Evolutionary conservation across 2,888 invertebrate species (phyloP), one percentile per base, ranked within the genome.

Genomic region (Drosophila ustulata): DNA sequence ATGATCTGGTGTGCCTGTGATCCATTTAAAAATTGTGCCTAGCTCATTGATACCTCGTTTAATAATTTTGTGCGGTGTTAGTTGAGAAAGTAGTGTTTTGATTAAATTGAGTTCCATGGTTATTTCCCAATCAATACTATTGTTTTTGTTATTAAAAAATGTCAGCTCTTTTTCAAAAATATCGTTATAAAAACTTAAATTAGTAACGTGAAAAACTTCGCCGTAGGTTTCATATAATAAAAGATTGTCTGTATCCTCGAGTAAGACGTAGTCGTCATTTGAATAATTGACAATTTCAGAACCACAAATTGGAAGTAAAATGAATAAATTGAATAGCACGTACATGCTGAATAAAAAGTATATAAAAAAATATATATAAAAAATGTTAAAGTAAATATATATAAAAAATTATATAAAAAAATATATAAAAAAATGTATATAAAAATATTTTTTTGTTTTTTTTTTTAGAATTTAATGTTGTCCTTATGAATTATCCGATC

Each of bases 121-220:
- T 18, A 18, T 43, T 43, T 43, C 43, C 18, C 23, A 23, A 23
- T 43, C 43, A 4, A 11, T 45, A 7, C 9, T 11, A 11, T 2
- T 45, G 5, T 47, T 47, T 30, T 7, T n/a, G 13, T 1, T 13
- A 9, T 30, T 47, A 7, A 47, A 28, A 47, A 28, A 47, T 7
- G n/a, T 13, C 5, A 28, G 3, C 6, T 28, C 28, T 30, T 47
- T 30, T 28, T 47, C 28, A 30, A 47, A 28, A n/a, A 47, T 47
- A 30, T 47, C n/a, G 3, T 47, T 47, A 47, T 47, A 47, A 13
- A 47, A 47, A 47, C 47, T 28, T 47, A 28, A 4, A 5, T 28
- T 46, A 28, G 18, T 18, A 18, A 18, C 18, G 18, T 18, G 18
- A 18, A 18, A 18, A 18, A 18, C 18, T 18, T 18, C 18, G 18